Percentiles rank a stretch among this genome's conserved stretches.
These are phyloP conservation scores for Lasioglossum oenotherae DNA, from an alignment of 2,888 invertebrate species.

Conservation along the genomic window DNA sequence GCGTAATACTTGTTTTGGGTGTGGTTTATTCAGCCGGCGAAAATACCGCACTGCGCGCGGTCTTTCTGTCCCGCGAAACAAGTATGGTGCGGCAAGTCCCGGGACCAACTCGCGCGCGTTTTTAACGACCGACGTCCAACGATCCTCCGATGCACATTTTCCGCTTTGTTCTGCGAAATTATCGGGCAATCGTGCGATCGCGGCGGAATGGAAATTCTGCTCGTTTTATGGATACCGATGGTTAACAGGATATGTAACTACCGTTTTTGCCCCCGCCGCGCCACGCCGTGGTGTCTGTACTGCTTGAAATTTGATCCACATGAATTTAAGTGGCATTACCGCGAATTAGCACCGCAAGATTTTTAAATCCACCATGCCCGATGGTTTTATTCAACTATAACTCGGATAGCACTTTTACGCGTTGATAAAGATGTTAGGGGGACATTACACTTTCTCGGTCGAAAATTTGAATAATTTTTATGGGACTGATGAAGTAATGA, in stretches of 20 bases:
- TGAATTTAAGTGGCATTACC: background rate
- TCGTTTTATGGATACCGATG: constrained; percentile 6
- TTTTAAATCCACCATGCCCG: background rate
- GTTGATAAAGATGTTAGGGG: background rate
- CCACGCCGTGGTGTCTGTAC: no score
- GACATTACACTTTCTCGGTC: no score
- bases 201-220: constrained; percentile 6
- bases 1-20: constrained; percentile 50
- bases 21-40: constrained; percentile 41
- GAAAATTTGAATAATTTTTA: no score
- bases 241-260: background rate
- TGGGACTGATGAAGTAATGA: no score
- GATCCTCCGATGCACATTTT: background rate
- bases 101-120: background rate
- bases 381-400: background rate
- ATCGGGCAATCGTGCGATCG: background rate
- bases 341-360: background rate
- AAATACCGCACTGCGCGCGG: constrained; percentile 5
- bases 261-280: background rate
- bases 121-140: background rate
- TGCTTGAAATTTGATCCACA: background rate
- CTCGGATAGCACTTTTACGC: background rate
- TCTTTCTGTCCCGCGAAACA: background rate
- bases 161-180: background rate
- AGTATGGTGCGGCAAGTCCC: background rate